Percentiles rank a stretch among this genome's conserved stretches.
Evolutionary conservation across 2,888 invertebrate genomes (phyloP).

Genomic region (Stenichneumon culpator): DNA sequence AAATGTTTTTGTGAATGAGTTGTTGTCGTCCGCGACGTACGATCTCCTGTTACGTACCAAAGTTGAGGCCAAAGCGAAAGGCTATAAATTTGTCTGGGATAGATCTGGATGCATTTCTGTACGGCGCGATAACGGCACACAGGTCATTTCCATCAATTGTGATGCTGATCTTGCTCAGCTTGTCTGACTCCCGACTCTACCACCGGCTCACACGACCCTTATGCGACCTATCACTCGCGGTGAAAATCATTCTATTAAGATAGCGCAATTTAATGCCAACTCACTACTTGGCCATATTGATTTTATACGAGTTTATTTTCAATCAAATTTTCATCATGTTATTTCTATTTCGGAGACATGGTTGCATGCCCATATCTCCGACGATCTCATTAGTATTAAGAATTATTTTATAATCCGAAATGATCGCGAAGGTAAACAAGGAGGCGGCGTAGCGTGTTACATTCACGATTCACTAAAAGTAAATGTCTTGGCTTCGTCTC

Average conservation of each 20-base stretch:
- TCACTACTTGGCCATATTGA: conserved; percentile 21
- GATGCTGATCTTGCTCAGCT: background rate
- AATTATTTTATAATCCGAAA: conserved; percentile 34
- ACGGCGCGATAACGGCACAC: background rate
- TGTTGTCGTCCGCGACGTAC: background rate
- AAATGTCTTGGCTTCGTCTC: background rate
- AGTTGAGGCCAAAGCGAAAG: background rate
- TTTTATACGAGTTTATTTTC: background rate
- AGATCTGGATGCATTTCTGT: background rate
- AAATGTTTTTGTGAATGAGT: background rate
- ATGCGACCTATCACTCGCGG: too few species aligned
- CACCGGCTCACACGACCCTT: too few species aligned
- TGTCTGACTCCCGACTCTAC: background rate
- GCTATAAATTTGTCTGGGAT: conserved; percentile 23
- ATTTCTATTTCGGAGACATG: conserved; percentile 45
- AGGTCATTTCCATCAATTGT: background rate
- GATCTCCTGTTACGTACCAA: background rate
- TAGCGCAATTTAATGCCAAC: conserved; percentile 2
- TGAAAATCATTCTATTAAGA: too few species aligned
- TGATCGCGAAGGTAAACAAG: conserved; percentile 25
- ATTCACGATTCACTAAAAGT: conserved; percentile 36
- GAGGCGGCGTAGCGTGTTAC: conserved; percentile 49
- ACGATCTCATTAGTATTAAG: background rate
- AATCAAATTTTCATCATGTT: background rate
- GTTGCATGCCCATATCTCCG: conserved; percentile 24